These are phyloP conservation scores for Phytoseiulus persimilis DNA, from an alignment of 2,888 invertebrate species.

Conservation along the genomic window DNA sequence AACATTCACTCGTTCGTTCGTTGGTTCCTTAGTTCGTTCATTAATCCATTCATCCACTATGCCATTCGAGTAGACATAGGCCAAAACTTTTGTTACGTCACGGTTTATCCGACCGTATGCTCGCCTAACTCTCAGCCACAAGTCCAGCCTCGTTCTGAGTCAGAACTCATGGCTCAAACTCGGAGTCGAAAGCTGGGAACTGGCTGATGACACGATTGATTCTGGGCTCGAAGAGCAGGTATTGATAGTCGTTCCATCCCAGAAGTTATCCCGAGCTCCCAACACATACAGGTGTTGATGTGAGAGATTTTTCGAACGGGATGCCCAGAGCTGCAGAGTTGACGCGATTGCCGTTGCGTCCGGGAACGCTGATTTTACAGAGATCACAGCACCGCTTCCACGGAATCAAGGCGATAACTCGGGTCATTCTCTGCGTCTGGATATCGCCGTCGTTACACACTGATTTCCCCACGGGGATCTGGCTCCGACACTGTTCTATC, in stretches of 20 bases:
- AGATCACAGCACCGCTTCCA: no score
- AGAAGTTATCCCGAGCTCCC: no score
- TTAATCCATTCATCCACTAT: neutral
- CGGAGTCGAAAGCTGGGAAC: neutral
- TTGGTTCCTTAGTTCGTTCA: neutral
- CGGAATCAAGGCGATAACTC: no score
- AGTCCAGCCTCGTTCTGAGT: neutral
- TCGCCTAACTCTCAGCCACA: neutral
- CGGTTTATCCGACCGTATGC: neutral
- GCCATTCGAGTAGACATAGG: neutral
- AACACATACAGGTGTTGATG: no score
- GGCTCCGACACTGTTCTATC: no score
- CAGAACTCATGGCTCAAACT: neutral
- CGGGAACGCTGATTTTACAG: no score
- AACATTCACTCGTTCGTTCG: neutral
- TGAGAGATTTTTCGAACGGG: no score
- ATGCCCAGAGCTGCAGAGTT: no score
- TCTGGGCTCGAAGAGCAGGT: neutral
- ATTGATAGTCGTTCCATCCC: neutral
- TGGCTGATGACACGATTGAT: neutral
- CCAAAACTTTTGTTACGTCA: neutral
- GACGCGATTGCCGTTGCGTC: no score
- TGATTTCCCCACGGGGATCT: no score
- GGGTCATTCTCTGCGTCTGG: no score
- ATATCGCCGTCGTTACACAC: no score